phyloP scores from a whole-genome alignment of 2,113 vertebrate genomes.

The Rhea americana region DNA sequence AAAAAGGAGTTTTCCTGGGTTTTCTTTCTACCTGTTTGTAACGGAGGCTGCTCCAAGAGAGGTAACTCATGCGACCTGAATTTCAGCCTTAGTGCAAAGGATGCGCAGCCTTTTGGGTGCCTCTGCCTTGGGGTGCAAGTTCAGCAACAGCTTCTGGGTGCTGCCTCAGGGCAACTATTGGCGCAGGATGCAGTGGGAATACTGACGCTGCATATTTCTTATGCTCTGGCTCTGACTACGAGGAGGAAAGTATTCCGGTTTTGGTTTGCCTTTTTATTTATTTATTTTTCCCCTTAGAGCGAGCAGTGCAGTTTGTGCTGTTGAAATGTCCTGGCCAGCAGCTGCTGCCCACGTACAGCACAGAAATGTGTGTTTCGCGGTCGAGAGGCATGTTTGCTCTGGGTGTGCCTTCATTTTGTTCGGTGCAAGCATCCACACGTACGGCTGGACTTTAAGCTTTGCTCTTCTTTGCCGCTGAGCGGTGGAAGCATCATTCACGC shows the following conservation, averaged over 20 bases:
- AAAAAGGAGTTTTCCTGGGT: background rate
- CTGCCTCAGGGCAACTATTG: background rate
- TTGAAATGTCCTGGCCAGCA: slow-evolving; percentile 12
- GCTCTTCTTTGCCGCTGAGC: background rate
- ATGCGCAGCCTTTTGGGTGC: background rate
- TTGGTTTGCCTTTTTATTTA: background rate
- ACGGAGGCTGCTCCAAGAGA: background rate
- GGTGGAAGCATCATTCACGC: background rate
- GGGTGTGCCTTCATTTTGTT: background rate
- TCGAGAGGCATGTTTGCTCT: background rate
- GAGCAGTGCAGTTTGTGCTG: background rate
- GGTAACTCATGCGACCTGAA: background rate
- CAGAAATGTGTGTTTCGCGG: slow-evolving; percentile 44
- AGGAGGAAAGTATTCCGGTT: background rate
- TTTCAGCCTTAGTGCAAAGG: accelerated
- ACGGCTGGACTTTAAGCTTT: background rate
- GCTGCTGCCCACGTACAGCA: slow-evolving; percentile 34
- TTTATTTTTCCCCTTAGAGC: background rate
- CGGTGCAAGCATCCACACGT: background rate
- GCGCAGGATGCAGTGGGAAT: background rate
- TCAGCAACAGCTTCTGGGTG: background rate
- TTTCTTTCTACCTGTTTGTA: background rate
- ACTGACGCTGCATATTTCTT: slow-evolving; percentile 23
- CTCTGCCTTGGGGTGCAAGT: background rate
- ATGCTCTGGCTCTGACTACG: background rate